Evolutionary conservation across 2,113 vertebrate species (phyloP).

Genomic region (Cathartes aura): DNA sequence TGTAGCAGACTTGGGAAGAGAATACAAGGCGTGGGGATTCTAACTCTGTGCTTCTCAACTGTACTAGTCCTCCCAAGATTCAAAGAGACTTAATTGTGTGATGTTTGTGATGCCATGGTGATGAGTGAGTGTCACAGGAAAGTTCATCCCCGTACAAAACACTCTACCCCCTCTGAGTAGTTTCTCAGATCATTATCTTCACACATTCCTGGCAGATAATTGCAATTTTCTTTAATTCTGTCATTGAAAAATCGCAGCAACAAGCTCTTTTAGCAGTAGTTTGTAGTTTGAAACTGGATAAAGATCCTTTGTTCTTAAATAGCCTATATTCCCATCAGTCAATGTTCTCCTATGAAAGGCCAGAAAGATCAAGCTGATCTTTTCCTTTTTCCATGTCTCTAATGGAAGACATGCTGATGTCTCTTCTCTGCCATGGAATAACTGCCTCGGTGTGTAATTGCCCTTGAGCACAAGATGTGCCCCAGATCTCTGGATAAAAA

Average conservation of each 20-base stretch:
- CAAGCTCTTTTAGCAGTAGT: neutral
- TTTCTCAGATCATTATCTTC: constrained; percentile 45
- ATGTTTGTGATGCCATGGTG: constrained; percentile 30
- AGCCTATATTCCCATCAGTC: constrained; percentile 1
- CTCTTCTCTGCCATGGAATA: neutral
- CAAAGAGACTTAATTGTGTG: neutral
- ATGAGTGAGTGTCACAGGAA: constrained; percentile 15
- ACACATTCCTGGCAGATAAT: constrained; percentile 48
- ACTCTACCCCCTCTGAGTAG: neutral
- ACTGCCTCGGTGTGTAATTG: neutral
- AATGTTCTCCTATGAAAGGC: constrained; percentile 12
- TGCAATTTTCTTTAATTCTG: constrained; percentile 46
- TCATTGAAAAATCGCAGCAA: constrained; percentile 24
- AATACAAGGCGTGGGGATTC: neutral
- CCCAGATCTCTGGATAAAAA: neutral
- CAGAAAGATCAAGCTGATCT: constrained; percentile 6
- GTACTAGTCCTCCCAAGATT: neutral
- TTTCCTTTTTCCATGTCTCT: neutral
- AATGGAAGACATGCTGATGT: neutral
- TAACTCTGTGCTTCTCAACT: neutral
- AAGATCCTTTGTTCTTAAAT: constrained; percentile 43
- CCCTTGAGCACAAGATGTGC: neutral
- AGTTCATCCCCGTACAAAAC: neutral
- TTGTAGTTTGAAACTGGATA: constrained; percentile 2
- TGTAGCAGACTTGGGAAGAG: neutral